Evolutionary conservation across 2,888 invertebrate species (phyloP).

Genomic region (Pteria penguin): DNA sequence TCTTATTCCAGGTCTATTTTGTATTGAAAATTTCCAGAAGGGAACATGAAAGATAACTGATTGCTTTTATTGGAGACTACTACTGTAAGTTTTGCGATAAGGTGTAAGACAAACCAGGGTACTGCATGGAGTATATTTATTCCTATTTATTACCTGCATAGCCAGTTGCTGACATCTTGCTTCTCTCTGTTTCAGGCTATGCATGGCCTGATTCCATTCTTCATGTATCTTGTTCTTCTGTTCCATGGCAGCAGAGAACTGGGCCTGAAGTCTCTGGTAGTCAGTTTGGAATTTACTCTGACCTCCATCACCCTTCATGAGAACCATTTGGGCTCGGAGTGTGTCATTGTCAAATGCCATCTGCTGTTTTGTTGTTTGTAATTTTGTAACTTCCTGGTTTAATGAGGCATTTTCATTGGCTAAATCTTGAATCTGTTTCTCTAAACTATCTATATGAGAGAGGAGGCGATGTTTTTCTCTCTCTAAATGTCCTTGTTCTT

Average conservation of each 20-base stretch:
- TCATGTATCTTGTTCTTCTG: slow-evolving; percentile 66
- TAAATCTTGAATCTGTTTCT: slow-evolving; percentile 54
- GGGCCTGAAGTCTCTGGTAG: slow-evolving; percentile 66
- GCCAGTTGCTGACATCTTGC: slow-evolving; percentile 74
- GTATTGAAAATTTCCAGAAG: too few species aligned
- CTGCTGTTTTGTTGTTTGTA: slow-evolving; percentile 58
- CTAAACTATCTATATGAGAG: slow-evolving; percentile 65
- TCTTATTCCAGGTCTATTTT: too few species aligned
- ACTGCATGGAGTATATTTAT: too few species aligned
- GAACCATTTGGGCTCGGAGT: slow-evolving; percentile 58
- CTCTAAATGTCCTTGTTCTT: slow-evolving; percentile 63
- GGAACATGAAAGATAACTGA: too few species aligned
- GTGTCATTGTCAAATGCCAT: slow-evolving; percentile 66
- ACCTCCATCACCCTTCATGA: slow-evolving; percentile 53
- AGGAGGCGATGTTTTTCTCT: slow-evolving; percentile 63
- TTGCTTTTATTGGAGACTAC: too few species aligned
- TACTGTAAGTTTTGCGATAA: too few species aligned
- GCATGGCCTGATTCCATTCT: slow-evolving; percentile 65
- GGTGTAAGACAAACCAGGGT: too few species aligned
- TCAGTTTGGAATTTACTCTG: slow-evolving; percentile 62
- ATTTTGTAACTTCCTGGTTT: slow-evolving; percentile 56
- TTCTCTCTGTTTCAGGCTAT: slow-evolving; percentile 67
- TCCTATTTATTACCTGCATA: slow-evolving; percentile 74
- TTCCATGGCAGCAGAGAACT: slow-evolving; percentile 66
- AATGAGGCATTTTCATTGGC: slow-evolving; percentile 60